These are phyloP conservation scores for Papilio helenus DNA, from an alignment of 1,140 invertebrate genomes.

Conservation along the genomic window DNA sequence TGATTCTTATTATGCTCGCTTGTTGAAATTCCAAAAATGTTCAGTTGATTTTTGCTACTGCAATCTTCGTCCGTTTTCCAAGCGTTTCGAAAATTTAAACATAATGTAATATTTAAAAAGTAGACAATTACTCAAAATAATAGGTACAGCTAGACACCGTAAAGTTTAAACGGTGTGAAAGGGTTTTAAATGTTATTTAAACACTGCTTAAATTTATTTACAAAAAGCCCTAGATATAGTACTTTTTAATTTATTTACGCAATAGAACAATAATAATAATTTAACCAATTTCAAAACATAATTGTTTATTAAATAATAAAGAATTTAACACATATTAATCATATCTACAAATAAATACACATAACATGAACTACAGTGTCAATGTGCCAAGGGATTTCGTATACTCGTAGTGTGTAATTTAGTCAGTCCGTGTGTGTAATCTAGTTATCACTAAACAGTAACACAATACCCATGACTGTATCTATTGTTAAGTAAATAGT, in stretches of 20 bases:
- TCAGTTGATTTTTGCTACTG: neutral
- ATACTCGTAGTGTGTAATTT: neutral
- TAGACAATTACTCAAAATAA: too few species aligned
- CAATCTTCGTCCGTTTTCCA: neutral
- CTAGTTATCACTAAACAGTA: neutral
- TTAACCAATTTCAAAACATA: too few species aligned
- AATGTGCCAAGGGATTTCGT: neutral
- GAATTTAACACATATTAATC: neutral
- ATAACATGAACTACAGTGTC: neutral
- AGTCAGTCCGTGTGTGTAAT: neutral
- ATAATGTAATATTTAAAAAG: too few species aligned
- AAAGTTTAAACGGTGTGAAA: too few species aligned
- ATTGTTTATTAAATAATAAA: too few species aligned
- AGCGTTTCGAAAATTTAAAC: too few species aligned
- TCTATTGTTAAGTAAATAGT: neutral
- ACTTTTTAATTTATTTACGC: too few species aligned
- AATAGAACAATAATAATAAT: too few species aligned
- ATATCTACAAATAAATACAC: neutral
- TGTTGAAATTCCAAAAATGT: neutral
- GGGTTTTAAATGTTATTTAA: too few species aligned
- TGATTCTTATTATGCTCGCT: neutral
- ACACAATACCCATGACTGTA: neutral
- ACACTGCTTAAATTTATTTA: too few species aligned
- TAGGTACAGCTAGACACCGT: too few species aligned
- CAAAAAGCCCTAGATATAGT: too few species aligned